Evolutionary conservation across 2,888 invertebrate species (phyloP).

Genomic region (Belgica antarctica): DNA sequence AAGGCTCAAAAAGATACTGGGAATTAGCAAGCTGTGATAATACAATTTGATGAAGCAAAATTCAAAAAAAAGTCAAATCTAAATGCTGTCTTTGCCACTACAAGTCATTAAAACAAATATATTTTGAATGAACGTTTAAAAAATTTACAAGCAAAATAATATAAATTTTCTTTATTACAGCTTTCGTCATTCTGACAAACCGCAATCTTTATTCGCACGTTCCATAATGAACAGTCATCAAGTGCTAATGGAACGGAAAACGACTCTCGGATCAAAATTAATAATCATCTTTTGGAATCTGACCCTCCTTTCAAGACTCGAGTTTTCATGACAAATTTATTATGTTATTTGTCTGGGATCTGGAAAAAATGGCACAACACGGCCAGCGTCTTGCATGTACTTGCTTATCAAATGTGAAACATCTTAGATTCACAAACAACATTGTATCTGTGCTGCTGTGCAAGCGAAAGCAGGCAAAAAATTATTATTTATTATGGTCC

Average conservation of each 20-base stretch:
- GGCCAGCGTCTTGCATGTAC: background rate
- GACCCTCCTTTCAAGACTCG: slow-evolving; percentile 23
- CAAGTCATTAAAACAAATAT: no score
- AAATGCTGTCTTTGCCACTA: no score
- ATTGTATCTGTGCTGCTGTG: background rate
- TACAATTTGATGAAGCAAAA: no score
- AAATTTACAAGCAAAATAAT: no score
- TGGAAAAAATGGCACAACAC: no score
- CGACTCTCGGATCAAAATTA: slow-evolving; percentile 34
- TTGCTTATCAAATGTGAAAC: background rate
- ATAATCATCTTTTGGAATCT: slow-evolving; percentile 20
- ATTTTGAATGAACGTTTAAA: no score
- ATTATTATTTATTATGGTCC: slow-evolving; percentile 44
- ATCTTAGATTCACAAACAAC: background rate
- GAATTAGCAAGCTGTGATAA: no score
- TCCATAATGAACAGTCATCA: slow-evolving; percentile 32
- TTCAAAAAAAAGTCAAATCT: no score
- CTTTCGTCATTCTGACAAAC: no score
- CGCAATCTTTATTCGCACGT: background rate
- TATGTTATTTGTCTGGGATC: slow-evolving; percentile 8
- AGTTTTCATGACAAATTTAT: slow-evolving; percentile 38
- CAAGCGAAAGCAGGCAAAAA: slow-evolving; percentile 14
- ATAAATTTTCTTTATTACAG: no score
- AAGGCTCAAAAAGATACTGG: no score
- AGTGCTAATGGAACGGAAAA: slow-evolving; percentile 44